Evolutionary conservation across 1,140 invertebrate genomes (phyloP).

Genomic region (Drosophila hydei): DNA sequence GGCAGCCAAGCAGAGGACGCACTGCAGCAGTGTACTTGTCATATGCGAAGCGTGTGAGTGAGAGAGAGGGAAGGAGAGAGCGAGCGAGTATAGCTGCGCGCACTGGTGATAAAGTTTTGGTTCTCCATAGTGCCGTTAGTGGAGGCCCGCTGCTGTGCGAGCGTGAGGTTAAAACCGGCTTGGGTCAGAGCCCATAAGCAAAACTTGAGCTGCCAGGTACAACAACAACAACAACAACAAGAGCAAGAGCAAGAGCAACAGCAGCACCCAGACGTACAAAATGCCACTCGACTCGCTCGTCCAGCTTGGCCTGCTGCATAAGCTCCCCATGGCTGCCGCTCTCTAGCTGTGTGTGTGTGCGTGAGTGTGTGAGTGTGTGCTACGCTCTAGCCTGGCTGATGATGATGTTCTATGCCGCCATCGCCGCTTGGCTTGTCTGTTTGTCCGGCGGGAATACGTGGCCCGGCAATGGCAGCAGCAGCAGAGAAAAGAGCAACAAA

Average conservation of each 20-base stretch:
- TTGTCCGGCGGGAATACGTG: slow-evolving; percentile 64
- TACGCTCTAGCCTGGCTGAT: slow-evolving; percentile 43
- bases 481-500: slow-evolving; percentile 78
- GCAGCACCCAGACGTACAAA: slow-evolving; percentile 65
- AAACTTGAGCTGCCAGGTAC: slow-evolving; percentile 71
- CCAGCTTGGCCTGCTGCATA: slow-evolving; percentile 36
- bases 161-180: slow-evolving; percentile 68
- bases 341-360: neutral
- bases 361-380: neutral
- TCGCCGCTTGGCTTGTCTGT: slow-evolving; percentile 62
- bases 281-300: slow-evolving; percentile 35
- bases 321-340: slow-evolving; percentile 28
- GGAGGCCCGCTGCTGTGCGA: slow-evolving; percentile 48
- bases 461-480: slow-evolving; percentile 42
- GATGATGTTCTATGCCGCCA: slow-evolving; percentile 77
- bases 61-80: slow-evolving; percentile 30
- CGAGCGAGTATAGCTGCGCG: slow-evolving; percentile 41
- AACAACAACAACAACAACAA: slow-evolving; percentile 15
- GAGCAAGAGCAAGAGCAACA: slow-evolving; percentile 32
- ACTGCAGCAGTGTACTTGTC: slow-evolving; percentile 78
- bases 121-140: slow-evolving; percentile 77
- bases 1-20: slow-evolving; percentile 59
- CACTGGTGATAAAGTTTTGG: slow-evolving; percentile 78
- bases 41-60: slow-evolving; percentile 63
- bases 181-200: slow-evolving; percentile 40